Evolutionary conservation across 2,113 vertebrate genomes (phyloP), one percentile per base, ranked within the genome.

Genomic region (Muntiacus muntjak): DNA sequence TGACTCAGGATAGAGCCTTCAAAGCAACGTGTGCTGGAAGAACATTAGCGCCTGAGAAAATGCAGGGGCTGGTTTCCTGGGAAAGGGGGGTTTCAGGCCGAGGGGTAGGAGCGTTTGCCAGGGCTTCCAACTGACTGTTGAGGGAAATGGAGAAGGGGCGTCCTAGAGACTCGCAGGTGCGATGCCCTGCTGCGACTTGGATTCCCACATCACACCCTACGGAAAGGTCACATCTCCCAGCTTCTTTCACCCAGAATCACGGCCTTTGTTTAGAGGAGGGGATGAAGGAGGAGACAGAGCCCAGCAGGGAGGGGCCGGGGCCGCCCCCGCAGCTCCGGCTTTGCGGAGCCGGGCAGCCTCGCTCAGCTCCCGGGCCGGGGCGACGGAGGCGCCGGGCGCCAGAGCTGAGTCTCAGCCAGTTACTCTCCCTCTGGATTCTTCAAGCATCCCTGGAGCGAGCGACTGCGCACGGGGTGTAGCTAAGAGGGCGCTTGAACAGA

Each of bases 191-290:
- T 15, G 30, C 1, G 13, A 23, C 4, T 92, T n/a, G 90, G 67
- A 54, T 40, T 58, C 89, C 12, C 64, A 79, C 92, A 17, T 36
- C 58, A 57, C 79, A 92, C 82, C 43, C n/a, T 58, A n/a, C 8
- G 16, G 47, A 85, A 81, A 95, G 89, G 93, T 97, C 96, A 71
- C 78, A 23, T 89, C 82, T 91, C 33, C 58, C 85, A 71, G 97
- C 67, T 81, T 94, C 93, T 97, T 89, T 94, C 94, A 89, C 87
- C 62, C 89, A 89, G 96, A 95, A 87, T 97, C 95, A 84, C 94
- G 92, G 95, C 96, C 97, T 98, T 98, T 98, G 98, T 98, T 91
- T 91, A 55, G 97, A 98, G 91, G 97, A 97, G 97, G 95, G 90
- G 97, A 71, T 60, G 93, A 87, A 79, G 97, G 91, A 97, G 94